Evolutionary conservation across 1,140 invertebrate species (phyloP).

Genomic region (Rhynchophorus ferrugineus): DNA sequence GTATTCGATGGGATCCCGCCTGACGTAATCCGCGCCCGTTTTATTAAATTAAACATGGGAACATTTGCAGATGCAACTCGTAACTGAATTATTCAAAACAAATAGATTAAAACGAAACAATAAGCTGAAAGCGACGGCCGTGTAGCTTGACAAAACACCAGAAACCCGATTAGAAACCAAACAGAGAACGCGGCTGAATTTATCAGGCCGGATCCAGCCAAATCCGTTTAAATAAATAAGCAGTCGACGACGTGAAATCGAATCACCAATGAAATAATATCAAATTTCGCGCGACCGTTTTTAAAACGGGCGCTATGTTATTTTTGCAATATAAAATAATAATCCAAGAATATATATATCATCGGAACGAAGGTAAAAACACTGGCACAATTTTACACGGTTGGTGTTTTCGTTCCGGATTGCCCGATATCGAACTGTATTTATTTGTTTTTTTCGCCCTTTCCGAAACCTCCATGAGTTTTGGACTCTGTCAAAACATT

Average conservation of each 20-base stretch:
- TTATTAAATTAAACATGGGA: constrained; percentile 22
- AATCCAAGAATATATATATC: no score
- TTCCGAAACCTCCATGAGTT: no score
- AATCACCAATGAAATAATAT: background rate
- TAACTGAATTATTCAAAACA: constrained; percentile 22
- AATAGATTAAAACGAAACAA: constrained; percentile 23
- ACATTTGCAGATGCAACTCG: constrained; percentile 15
- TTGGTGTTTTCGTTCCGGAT: no score
- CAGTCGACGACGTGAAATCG: constrained; percentile 2
- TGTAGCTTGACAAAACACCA: constrained; percentile 19
- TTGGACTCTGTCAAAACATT: no score
- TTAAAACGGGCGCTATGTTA: no score
- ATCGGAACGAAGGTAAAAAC: no score
- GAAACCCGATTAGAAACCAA: constrained; percentile 22
- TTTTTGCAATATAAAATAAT: no score
- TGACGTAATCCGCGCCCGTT: constrained; percentile 7
- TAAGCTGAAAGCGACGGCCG: constrained; percentile 11
- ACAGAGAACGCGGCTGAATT: constrained; percentile 12
- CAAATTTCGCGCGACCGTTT: no score
- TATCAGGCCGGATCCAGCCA: constrained; percentile 8
- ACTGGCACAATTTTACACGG: no score
- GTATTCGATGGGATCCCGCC: no score
- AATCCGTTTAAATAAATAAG: constrained; percentile 13
- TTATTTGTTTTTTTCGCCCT: no score
- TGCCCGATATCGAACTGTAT: no score